Evolutionary conservation across 2,113 vertebrate species (phyloP), one percentile per base, ranked within the genome.

Genomic region (Hyla sarda): DNA sequence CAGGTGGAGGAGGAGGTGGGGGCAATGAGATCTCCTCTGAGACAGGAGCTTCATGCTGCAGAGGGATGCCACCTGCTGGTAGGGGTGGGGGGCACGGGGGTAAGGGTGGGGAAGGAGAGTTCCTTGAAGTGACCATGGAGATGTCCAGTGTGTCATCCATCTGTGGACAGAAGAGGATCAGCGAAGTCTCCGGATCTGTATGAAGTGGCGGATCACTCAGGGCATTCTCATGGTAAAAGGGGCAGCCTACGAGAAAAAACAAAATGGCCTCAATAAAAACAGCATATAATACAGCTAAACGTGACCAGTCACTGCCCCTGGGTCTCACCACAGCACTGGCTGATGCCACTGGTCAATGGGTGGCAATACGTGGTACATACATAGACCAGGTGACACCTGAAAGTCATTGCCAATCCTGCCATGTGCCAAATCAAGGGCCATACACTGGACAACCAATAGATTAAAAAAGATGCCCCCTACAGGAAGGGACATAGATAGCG

Each of bases 31-130:
- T 79, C 89, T 86, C 73, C 85, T 5, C 12, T 48, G 58, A 32
- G 10, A 48, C 21, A 47, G 45, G 72, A 71, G 69, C 62, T 28
- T 50, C 21, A 14, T 32, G 11, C 73, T 80, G 83, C 28, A 88
- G 88, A 0, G 88, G 47, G 14, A 87, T 83, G 21, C 88, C 84
- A 1, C 6, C 89, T 75, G 84, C 87, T 45, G 67, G 87, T 0
- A 62, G 50, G 76, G 88, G 56, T 17, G 71, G 21, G 3, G 78
- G 65, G 0, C 4, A 48, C 0, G 54, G 74, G 16, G 60, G 25
- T n/a, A 56, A n/a, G 1, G 82, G 82, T 3, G 69, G 71, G 72
- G 47, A 87, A 32, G 76, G 67, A 8, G 77, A 28, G 28, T 47
- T 81, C 45, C 62, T 73, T 8, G n/a, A 50, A 16, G 77, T 80